Percentiles rank a stretch among this genome's conserved stretches.
These are phyloP conservation scores for Clistopyga incitator DNA, from an alignment of 2,888 invertebrate species.

Conservation along the genomic window DNA sequence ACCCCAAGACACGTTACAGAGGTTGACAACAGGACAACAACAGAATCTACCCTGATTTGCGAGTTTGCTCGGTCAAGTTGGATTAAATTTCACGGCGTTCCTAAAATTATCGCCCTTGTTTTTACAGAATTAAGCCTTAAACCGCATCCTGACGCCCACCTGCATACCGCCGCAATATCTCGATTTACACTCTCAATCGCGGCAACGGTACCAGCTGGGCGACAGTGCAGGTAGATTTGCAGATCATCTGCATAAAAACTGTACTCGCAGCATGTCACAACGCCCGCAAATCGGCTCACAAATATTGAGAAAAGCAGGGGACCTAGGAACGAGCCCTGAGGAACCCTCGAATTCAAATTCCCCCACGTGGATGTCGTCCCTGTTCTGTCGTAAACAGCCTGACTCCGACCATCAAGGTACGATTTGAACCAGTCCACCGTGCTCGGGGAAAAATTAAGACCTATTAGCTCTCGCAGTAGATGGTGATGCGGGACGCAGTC, in stretches of 20 bases:
- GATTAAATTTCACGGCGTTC: neutral
- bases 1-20: neutral
- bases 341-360: constrained; percentile 10
- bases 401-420: neutral
- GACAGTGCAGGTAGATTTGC: constrained; percentile 23
- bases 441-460: neutral
- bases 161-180: neutral
- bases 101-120: neutral
- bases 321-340: constrained; percentile 46
- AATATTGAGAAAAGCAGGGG: constrained; percentile 37
- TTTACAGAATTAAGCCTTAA: neutral
- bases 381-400: neutral
- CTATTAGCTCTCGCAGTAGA: too few relatives aligned
- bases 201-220: neutral
- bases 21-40: neutral
- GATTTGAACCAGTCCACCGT: constrained; percentile 21
- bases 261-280: neutral
- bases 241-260: constrained; percentile 46
- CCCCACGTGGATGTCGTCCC: neutral
- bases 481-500: too few relatives aligned
- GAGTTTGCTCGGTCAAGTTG: neutral
- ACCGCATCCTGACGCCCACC: neutral
- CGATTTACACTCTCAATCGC: neutral
- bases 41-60: neutral
- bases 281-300: neutral